Percentiles rank a stretch among this genome's conserved stretches.
Conservation (phyloP, 2,888 invertebrate genomes). For the Drosophila subquinaria region DNA sequence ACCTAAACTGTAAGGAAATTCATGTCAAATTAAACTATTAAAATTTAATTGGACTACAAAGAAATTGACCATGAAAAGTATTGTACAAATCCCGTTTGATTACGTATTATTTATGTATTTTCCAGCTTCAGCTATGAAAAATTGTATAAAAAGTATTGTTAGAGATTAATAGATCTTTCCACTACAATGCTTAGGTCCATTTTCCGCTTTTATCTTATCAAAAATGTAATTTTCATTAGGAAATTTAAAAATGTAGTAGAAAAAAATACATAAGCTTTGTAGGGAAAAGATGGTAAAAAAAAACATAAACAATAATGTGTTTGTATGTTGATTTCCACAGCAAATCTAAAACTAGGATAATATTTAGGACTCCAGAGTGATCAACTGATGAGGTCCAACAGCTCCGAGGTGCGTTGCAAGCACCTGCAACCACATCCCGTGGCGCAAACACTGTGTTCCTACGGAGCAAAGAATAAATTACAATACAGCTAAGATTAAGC, state of each 20-base stretch:
- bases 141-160: constrained; percentile 44
- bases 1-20: background rate
- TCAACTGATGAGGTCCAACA: constrained; percentile 76
- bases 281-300: background rate
- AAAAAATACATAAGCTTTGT: background rate
- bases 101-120: constrained; percentile 29
- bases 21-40: background rate
- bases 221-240: too few relatives aligned
- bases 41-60: background rate
- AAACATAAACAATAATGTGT: constrained; percentile 35
- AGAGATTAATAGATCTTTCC: constrained; percentile 16
- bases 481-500: background rate
- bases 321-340: constrained; percentile 39
- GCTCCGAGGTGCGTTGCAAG: constrained; percentile 88
- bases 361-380: constrained; percentile 2
- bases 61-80: background rate
- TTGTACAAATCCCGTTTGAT: background rate
- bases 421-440: constrained; percentile 97
- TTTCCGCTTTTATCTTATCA: background rate
- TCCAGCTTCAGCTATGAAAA: constrained; percentile 32
- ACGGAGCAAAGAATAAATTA: background rate
- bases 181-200: background rate
- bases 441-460: constrained; percentile 91
- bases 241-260: background rate
- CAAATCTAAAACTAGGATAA: constrained; percentile 17